phyloP scores from a whole-genome alignment of 2,797 vertebrate species.

The Anabacerthia variegaticeps region DNA sequence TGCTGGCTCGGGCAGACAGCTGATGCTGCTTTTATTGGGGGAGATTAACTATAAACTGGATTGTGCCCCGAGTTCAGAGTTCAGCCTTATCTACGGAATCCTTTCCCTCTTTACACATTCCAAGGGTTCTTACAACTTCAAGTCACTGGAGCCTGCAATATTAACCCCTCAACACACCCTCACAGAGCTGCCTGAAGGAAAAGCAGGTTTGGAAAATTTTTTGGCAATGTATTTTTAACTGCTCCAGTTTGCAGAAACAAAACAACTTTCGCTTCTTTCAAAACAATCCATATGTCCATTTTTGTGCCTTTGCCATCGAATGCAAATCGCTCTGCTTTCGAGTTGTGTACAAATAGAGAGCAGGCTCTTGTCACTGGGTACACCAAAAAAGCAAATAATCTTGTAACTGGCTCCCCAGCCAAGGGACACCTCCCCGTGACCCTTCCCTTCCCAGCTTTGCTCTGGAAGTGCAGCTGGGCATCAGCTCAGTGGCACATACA shows the following conservation, averaged over 20 bases:
- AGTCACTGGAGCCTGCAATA: neutral
- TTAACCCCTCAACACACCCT: constrained; percentile 52
- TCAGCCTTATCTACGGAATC: constrained; percentile 57
- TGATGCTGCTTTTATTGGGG: constrained; percentile 48
- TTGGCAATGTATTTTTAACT: neutral
- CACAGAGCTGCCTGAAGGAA: neutral
- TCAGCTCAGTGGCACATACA: neutral
- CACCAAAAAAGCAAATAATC: neutral
- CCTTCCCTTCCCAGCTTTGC: neutral
- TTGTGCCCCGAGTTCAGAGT: constrained; percentile 54
- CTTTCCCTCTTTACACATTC: constrained; percentile 66
- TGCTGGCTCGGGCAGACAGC: neutral
- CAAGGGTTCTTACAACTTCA: constrained; percentile 56
- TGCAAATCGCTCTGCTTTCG: neutral
- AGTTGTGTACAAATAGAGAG: neutral
- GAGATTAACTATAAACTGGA: constrained; percentile 50
- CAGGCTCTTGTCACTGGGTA: neutral
- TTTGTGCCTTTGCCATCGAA: neutral
- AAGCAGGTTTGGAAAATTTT: neutral
- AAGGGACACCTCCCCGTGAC: neutral
- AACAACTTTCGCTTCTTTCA: constrained; percentile 17
- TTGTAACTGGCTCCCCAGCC: neutral
- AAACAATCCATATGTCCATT: neutral
- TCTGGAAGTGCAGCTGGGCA: constrained; percentile 9
- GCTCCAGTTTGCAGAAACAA: constrained; percentile 18